Conservation (phyloP, 2,888 invertebrate species). For the Orchestes rusci region DNA sequence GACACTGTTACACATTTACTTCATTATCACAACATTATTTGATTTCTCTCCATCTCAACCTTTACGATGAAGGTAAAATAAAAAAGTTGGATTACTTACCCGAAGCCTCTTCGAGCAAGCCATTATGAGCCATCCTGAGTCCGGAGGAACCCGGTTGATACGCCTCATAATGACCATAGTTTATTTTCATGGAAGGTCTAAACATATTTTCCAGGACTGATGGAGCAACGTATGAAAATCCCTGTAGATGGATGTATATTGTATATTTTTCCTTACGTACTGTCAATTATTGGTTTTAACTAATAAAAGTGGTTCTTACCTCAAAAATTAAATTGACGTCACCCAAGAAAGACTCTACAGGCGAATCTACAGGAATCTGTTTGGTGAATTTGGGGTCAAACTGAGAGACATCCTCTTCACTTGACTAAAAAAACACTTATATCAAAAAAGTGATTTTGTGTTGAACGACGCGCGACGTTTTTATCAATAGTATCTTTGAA, state of each 20-base stretch:
- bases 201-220: conserved; percentile 89
- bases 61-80: too few species aligned
- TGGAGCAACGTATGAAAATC: conserved; percentile 98
- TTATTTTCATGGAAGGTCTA: conserved; percentile 70
- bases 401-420: conserved; percentile 96
- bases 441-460: too few species aligned
- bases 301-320: conserved; percentile 53
- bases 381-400: conserved; percentile 98
- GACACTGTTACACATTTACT: too few species aligned
- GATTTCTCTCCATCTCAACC: too few species aligned
- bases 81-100: conserved; percentile 11
- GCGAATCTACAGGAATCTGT: conserved; percentile 96
- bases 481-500: too few species aligned
- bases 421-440: conserved; percentile 65
- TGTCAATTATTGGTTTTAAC: too few species aligned
- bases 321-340: conserved; percentile 95
- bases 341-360: conserved; percentile 89
- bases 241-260: too few species aligned
- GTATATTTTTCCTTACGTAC: too few species aligned
- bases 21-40: too few species aligned
- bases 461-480: too few species aligned
- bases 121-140: too few species aligned
- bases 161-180: conserved; percentile 27
- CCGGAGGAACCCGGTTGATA: too few species aligned
- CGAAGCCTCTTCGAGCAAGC: conserved; percentile 9